Base-by-base conservation (phyloP, 2,113 vertebrate genomes). In the Zonotrichia leucophrys region DNA sequence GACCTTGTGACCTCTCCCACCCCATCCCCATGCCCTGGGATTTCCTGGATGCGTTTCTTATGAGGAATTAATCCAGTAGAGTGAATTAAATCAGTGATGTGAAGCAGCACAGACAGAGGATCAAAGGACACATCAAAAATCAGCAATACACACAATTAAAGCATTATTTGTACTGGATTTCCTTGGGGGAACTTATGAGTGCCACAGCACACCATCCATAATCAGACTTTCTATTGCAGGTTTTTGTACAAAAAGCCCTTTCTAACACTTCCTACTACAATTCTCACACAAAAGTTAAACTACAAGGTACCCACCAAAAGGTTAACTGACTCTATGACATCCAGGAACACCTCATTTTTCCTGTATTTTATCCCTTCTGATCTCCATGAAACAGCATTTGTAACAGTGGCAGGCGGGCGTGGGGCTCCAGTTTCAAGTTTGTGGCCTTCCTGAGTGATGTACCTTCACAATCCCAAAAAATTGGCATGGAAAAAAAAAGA, bases 371-470 rank as follows among this genome's bases (percentile, higher is more conserved):
- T 99, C 83, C 99, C 99, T 97, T 99, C 99, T 18, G 99, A 99
- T 75, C 99, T 98, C 99, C 99, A 99, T 5, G 99, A 99, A 59
- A 99, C 99, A 1, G 99, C 99, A 0, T 99, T 99, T 58, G 99
- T 99, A 75, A 99, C 99, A 1, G 99, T 99, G 91, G 99, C 99
- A 0, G 99, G 99, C 0, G 99, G 99, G 59, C 99, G 98, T 0
- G 99, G 99, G n/a, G 99, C 99, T n/a, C 99, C 99, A 0, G 99
- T 99, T 97, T 99, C 99, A 92, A 99, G 97, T 97, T 99, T 99
- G 98, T 99, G 99, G 37, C 99, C 99, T 95, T 99, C 99, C 97
- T 99, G 99, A 74, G 99, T 99, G 95, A 99, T 99, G 96, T 99
- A 99, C 97, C 99, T 99, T 90, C 9, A 86, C 22, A 76, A 28